Base-by-base conservation (phyloP, 2,888 invertebrate genomes). In the Acanthoscelides obtectus region DNA sequence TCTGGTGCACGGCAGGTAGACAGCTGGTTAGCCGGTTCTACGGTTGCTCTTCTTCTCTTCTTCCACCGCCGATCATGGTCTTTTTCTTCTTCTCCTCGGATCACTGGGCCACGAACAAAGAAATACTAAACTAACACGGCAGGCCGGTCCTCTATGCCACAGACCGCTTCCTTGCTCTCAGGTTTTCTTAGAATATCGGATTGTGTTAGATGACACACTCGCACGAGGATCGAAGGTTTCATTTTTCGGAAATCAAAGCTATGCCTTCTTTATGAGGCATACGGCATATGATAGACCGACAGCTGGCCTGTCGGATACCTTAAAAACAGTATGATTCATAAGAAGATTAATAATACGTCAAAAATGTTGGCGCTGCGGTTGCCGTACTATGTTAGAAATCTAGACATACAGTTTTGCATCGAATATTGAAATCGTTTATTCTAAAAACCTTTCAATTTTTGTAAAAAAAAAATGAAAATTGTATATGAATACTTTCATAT, bases 1-100 rank as follows among this genome's bases (percentile, higher is more conserved):
- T 45, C 17, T 17, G 5, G 45, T 45, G 45, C 45, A 45, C 45
- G 45, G 72, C 76, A 77, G 75, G 76, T 74, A 77, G 79, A 79
- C 79, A 77, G 77, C 75, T 77, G 77, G 78, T 77, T 75, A 79
- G 79, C 78, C 72, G 20, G 68, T 68, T 68, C 12, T n/a, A 25
- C 27, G 25, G 45, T 20, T 22, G 22, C 22, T 27, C 68, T 25
- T 68, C 68, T 45, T 68, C 68, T n/a, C n/a, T 25, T 68, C 68
- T 22, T 4, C n/a, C 20, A 17, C 67, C 25, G 17, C 25, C 67
- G 22, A 2, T 17, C 6, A 45, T 45, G 5, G 12, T 45, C 1
- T 3, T 45, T 12, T 45, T 45, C 12, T 45, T 45, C 45, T 45
- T 45, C 1, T 45, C 17, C 45, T 45, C 45, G 45, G 45, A 45